These are phyloP conservation scores for Pocota personata DNA, from an alignment of 2,888 invertebrate species.

Conservation along the genomic window DNA sequence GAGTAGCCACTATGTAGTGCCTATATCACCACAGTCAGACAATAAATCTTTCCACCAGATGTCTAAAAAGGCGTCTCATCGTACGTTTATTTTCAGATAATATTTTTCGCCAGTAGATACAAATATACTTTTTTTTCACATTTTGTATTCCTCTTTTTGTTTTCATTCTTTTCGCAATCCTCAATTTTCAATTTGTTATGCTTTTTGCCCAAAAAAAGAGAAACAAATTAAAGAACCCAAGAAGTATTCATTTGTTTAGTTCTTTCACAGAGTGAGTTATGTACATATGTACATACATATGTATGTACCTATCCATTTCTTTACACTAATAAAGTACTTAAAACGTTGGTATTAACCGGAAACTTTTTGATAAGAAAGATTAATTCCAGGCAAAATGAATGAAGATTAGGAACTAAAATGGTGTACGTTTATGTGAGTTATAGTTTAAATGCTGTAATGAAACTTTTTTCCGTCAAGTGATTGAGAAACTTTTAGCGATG, in stretches of 20 bases:
- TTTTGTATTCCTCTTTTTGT: not conserved
- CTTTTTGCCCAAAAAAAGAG: not conserved
- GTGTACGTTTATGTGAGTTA: not conserved
- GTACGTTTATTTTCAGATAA: constrained; percentile 31
- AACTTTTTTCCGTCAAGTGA: not conserved
- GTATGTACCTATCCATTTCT: no score
- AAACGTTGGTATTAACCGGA: not conserved
- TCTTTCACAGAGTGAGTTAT: not conserved
- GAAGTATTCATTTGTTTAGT: constrained; percentile 28
- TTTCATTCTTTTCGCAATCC: constrained; percentile 25
- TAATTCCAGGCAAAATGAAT: constrained; percentile 17
- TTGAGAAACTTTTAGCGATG: constrained; percentile 27
- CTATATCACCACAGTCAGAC: not conserved
- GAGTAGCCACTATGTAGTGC: not conserved
- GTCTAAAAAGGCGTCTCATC: constrained; percentile 30
- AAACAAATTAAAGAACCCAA: not conserved
- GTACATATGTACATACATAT: no score
- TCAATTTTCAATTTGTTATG: constrained; percentile 16
- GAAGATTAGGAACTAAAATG: not conserved
- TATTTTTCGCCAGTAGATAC: constrained; percentile 6
- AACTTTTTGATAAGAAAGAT: constrained; percentile 37
- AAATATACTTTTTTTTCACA: not conserved
- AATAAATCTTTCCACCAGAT: constrained; percentile 44
- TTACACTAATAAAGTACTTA: constrained; percentile 1
- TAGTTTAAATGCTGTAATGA: not conserved